These are phyloP conservation scores for Orientallactaga sibirica DNA, from an alignment of 2,797 vertebrate species.

Conservation along the genomic window DNA sequence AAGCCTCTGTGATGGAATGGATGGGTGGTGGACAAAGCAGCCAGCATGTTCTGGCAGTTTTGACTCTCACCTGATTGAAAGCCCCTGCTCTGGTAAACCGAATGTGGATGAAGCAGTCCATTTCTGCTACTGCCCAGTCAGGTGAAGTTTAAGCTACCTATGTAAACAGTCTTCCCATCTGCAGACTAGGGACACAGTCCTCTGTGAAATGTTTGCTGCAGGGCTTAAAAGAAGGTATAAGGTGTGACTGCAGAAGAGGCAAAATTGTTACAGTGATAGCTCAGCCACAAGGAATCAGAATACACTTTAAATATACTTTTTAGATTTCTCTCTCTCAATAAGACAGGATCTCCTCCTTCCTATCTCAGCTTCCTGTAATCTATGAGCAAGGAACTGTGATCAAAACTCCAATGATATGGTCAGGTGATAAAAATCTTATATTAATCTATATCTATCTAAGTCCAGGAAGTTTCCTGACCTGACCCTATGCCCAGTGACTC, in stretches of 20 bases:
- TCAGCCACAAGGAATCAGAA: neutral
- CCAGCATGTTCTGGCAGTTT: neutral
- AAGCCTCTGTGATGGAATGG: neutral
- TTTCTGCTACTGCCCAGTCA: neutral
- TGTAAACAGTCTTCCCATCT: neutral
- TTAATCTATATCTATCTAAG: neutral
- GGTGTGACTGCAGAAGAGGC: neutral
- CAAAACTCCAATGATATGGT: neutral
- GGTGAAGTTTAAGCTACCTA: neutral
- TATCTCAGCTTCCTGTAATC: no score
- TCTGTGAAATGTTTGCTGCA: neutral
- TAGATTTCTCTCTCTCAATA: neutral
- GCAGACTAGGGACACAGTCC: neutral
- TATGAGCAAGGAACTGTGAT: neutral
- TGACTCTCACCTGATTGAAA: neutral
- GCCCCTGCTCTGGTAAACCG: neutral
- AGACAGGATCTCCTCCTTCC: no score
- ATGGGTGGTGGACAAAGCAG: neutral
- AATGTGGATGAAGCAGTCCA: neutral
- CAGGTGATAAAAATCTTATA: neutral
- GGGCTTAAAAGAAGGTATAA: neutral
- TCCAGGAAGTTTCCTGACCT: neutral
- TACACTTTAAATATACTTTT: neutral
- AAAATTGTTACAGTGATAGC: neutral
- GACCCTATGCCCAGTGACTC: neutral